phyloP scores from a whole-genome alignment of 2,797 vertebrate genomes.

The Tamandua tetradactyla region DNA sequence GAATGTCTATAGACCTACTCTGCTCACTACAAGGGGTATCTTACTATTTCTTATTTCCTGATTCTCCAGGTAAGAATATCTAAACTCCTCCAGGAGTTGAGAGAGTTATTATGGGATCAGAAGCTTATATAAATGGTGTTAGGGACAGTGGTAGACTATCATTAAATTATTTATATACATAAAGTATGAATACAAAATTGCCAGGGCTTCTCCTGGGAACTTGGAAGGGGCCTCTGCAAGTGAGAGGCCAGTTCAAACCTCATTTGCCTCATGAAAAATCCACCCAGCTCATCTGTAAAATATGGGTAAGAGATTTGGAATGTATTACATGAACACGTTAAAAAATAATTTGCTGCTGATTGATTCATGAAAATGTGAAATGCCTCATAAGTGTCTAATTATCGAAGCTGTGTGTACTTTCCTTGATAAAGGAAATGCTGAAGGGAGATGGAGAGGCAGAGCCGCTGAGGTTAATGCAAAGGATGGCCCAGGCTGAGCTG shows the following conservation, averaged over 20 bases:
- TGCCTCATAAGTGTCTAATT: slow-evolving; percentile 58
- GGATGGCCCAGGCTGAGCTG: slow-evolving; percentile 48
- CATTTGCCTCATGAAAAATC: neutral
- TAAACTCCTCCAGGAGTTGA: neutral
- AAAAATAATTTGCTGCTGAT: slow-evolving; percentile 69
- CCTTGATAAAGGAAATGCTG: neutral
- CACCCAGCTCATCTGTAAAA: neutral
- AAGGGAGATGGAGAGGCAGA: slow-evolving; percentile 38
- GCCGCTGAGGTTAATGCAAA: slow-evolving; percentile 58
- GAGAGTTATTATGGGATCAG: neutral
- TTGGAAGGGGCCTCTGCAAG: neutral
- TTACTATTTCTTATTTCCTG: neutral
- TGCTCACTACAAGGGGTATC: neutral
- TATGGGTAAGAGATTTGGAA: neutral
- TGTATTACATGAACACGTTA: neutral
- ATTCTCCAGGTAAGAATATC: neutral
- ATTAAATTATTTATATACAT: neutral
- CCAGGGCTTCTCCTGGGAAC: neutral
- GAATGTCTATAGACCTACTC: neutral
- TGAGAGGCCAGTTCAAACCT: neutral
- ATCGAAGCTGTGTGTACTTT: slow-evolving; percentile 59
- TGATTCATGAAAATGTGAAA: slow-evolving; percentile 66
- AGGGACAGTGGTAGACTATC: neutral
- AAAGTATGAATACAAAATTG: slow-evolving; percentile 7
- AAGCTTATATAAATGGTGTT: neutral